Evolutionary conservation across 1,140 invertebrate genomes (phyloP).

Genomic region (Drosophila melanogaster): Release_6_plus_ISO1_MT NT_037436.4:19803001-19803500

Average conservation of each 20-base stretch:
- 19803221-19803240: conserved; percentile 68
- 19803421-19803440: not conserved
- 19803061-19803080: conserved; percentile 79
- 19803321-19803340: conserved; percentile 67
- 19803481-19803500: no score
- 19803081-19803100: conserved; percentile 52
- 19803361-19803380: conserved; percentile 5
- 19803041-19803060: conserved; percentile 61
- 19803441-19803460: not conserved
- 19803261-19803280: conserved; percentile 69
- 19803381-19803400: not conserved
- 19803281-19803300: conserved; percentile 68
- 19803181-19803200: conserved; percentile 74
- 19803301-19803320: conserved; percentile 68
- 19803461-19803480: no score
- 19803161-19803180: conserved; percentile 71
- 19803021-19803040: conserved; percentile 60
- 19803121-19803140: conserved; percentile 57
- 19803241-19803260: conserved; percentile 52
- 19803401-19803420: not conserved
- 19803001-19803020: conserved; percentile 73
- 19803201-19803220: conserved; percentile 66
- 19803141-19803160: conserved; percentile 67
- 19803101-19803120: conserved; percentile 71
- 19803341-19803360: conserved; percentile 57